Evolutionary conservation across 2,113 vertebrate genomes (phyloP).

Genomic region (Myrmecobius fasciatus): DNA sequence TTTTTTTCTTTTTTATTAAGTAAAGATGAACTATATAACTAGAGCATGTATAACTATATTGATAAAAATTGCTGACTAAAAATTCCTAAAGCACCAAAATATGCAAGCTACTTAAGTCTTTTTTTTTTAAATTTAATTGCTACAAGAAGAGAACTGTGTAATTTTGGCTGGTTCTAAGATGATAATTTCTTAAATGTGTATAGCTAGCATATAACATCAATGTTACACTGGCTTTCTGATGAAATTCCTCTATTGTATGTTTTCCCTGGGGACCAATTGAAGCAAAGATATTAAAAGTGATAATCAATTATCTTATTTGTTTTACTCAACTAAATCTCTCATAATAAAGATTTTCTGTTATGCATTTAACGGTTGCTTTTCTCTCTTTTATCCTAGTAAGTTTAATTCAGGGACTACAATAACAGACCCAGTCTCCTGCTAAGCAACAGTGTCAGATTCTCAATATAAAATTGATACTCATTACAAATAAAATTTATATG

Average conservation of each 20-base stretch:
- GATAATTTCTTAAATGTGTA: slow-evolving; percentile 3
- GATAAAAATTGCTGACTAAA: slow-evolving; percentile 60
- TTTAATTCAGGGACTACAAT: slow-evolving; percentile 26
- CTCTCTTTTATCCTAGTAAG: slow-evolving; percentile 30
- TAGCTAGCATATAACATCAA: slow-evolving; percentile 1
- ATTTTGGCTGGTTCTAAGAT: neutral
- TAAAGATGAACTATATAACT: slow-evolving; percentile 41
- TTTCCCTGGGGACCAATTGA: slow-evolving; percentile 46
- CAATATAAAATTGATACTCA: slow-evolving; percentile 46
- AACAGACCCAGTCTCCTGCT: neutral
- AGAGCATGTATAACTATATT: slow-evolving; percentile 30
- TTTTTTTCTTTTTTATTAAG: slow-evolving; percentile 39
- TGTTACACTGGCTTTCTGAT: slow-evolving; percentile 15
- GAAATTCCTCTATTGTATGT: slow-evolving; percentile 37
- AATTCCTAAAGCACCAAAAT: slow-evolving; percentile 38
- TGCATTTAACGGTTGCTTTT: slow-evolving; percentile 49
- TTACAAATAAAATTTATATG: slow-evolving; percentile 28
- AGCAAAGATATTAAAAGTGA: slow-evolving; percentile 57
- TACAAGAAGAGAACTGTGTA: slow-evolving; percentile 12
- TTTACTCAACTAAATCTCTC: slow-evolving; percentile 65
- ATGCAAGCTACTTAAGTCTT: slow-evolving; percentile 39
- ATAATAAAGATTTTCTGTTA: slow-evolving; percentile 44
- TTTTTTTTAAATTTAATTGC: slow-evolving; percentile 42
- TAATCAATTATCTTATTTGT: slow-evolving; percentile 60
- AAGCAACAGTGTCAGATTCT: slow-evolving; percentile 1